phyloP scores from a whole-genome alignment of 2,797 vertebrate species.

The Scomberomorus guttatus region DNA sequence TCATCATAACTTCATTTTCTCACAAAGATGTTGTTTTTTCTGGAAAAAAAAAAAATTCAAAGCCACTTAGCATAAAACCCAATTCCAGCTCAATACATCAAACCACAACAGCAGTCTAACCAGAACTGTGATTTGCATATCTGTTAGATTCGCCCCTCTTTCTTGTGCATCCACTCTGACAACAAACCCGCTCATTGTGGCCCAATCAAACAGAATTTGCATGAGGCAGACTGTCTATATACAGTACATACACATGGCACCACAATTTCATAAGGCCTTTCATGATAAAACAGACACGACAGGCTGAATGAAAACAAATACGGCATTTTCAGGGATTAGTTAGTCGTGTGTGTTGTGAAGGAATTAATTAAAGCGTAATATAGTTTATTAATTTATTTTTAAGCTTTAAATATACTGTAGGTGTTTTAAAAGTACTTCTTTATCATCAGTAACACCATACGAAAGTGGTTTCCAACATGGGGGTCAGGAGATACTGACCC shows the following conservation, averaged over 20 bases:
- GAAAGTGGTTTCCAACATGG: no score
- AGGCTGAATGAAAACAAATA: conserved; percentile 28
- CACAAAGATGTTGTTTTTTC: background rate
- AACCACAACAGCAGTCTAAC: conserved; percentile 36
- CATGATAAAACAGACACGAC: conserved; percentile 24
- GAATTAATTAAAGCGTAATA: background rate
- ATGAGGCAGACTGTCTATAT: conserved; percentile 34
- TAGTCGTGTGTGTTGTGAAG: background rate
- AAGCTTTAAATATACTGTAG: background rate
- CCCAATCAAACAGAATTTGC: conserved; percentile 62
- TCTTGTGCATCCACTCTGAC: conserved; percentile 40
- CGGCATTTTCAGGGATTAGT: conserved; percentile 6
- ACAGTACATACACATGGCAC: conserved; percentile 4
- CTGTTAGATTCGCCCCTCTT: conserved; percentile 48
- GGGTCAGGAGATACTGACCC: no score
- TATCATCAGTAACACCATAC: background rate
- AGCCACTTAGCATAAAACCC: conserved; percentile 29
- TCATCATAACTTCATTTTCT: conserved; percentile 17
- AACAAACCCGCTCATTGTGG: conserved; percentile 43
- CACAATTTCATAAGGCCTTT: conserved; percentile 18
- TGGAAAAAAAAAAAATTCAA: conserved; percentile 3
- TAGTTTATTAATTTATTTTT: background rate
- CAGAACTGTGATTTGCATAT: conserved; percentile 59
- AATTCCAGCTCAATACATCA: conserved; percentile 45
- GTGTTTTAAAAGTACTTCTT: no score